These are phyloP conservation scores for Eurois occulta DNA, from an alignment of 2,888 invertebrate genomes.

Conservation along the genomic window DNA sequence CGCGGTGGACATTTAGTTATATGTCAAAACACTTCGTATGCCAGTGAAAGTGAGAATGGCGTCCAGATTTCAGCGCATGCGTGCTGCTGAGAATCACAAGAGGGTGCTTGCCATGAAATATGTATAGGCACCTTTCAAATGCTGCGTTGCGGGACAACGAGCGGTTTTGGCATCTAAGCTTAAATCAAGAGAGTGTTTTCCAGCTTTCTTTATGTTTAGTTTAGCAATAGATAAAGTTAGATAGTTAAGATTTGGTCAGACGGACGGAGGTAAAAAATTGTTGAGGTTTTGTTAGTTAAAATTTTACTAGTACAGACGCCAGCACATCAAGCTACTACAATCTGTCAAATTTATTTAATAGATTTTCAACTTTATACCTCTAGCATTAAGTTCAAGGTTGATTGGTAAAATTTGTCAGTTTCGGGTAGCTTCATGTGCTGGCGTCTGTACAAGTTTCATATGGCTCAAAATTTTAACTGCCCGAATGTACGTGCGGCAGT, in stretches of 20 bases:
- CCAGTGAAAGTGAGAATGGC: constrained; percentile 87
- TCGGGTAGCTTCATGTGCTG: no score
- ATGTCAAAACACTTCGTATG: constrained; percentile 87
- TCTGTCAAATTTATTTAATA: no score
- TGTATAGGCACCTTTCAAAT: constrained; percentile 68
- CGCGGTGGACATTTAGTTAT: constrained; percentile 80
- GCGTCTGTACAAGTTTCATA: not conserved
- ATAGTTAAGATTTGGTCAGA: no score
- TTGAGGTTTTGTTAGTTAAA: not conserved
- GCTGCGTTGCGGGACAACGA: constrained; percentile 47
- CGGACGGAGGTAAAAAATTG: not conserved
- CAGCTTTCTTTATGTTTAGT: not conserved
- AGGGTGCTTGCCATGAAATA: constrained; percentile 76
- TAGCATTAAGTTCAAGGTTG: no score
- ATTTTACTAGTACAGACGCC: not conserved
- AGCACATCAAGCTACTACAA: no score
- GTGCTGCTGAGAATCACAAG: constrained; percentile 72
- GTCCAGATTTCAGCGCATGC: constrained; percentile 88
- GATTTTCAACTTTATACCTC: no score
- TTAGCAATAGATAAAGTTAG: not conserved
- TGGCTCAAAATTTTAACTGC: not conserved
- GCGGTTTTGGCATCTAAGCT: constrained; percentile 26
- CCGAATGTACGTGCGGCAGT: not conserved
- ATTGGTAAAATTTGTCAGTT: no score
- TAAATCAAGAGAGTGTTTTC: not conserved